Evolutionary conservation across 2,113 vertebrate genomes (phyloP).

Genomic region (Daboia siamensis): DNA sequence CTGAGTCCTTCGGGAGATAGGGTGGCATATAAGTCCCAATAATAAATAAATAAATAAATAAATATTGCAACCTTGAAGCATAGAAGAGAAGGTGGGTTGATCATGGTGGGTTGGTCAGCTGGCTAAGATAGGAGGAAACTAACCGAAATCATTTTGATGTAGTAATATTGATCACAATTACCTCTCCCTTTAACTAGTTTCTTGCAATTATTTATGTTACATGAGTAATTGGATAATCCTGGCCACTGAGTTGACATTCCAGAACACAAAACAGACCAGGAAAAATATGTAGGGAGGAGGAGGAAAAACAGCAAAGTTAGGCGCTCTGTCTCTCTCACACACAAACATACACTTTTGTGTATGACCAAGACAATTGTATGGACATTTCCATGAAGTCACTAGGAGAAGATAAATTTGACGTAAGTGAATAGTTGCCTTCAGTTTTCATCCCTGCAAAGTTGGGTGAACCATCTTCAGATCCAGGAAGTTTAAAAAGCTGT

Average conservation of each 20-base stretch:
- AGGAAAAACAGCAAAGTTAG: neutral
- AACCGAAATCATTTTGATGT: neutral
- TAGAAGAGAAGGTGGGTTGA: conserved; percentile 26
- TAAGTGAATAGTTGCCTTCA: neutral
- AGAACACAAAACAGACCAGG: neutral
- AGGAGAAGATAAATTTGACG: neutral
- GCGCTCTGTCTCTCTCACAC: too few relatives aligned
- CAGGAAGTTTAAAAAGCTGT: neutral
- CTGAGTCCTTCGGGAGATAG: too few relatives aligned
- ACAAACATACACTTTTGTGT: neutral
- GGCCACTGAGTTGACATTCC: neutral
- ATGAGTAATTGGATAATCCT: neutral
- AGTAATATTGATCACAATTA: neutral
- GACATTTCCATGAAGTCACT: neutral
- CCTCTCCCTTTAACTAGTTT: neutral
- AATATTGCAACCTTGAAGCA: neutral
- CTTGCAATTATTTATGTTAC: neutral
- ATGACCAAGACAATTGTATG: neutral
- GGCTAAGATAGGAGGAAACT: conserved; percentile 13
- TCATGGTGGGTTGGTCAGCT: neutral
- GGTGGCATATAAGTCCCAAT: too few relatives aligned
- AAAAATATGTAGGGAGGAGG: neutral
- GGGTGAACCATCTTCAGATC: neutral
- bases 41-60: too few relatives aligned
- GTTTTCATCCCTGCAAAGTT: too few relatives aligned